phyloP scores from a whole-genome alignment of 2,888 invertebrate species.

The Drosophila differens region DNA sequence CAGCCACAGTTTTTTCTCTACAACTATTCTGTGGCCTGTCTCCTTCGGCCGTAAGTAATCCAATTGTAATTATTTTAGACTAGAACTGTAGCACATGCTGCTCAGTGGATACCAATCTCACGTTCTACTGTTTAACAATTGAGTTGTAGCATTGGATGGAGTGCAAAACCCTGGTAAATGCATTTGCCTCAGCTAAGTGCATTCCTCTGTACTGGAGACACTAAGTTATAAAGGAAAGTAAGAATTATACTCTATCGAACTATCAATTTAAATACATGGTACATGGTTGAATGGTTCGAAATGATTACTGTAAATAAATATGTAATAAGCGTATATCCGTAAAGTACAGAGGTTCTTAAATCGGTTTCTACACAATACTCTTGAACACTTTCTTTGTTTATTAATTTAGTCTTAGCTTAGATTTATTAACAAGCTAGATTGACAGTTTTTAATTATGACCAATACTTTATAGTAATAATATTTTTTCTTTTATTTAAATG shows the following conservation, averaged over 20 bases:
- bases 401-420: not conserved
- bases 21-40: constrained; percentile 8
- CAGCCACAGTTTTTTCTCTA: constrained; percentile 15
- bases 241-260: not conserved
- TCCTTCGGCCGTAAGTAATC: constrained; percentile 51
- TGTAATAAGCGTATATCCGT: not conserved
- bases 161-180: constrained; percentile 3
- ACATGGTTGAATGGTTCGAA: constrained; percentile 14
- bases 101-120: constrained; percentile 10
- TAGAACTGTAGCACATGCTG: constrained; percentile 63
- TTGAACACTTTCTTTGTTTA: not conserved
- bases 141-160: not conserved
- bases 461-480: not conserved
- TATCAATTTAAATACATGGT: constrained; percentile 17
- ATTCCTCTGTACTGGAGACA: constrained; percentile 28
- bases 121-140: constrained; percentile 21
- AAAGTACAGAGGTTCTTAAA: not conserved
- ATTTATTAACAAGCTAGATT: not conserved
- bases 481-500: not conserved
- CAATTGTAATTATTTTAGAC: constrained; percentile 70
- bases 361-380: not conserved
- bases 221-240: not conserved
- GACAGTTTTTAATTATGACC: not conserved
- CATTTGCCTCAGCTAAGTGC: constrained; percentile 28
- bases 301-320: not conserved